A percentile compares a stretch with the other conserved stretches of the same genome.
Conservation (phyloP, 2,797 vertebrate genomes). For the Anguilla anguilla region DNA sequence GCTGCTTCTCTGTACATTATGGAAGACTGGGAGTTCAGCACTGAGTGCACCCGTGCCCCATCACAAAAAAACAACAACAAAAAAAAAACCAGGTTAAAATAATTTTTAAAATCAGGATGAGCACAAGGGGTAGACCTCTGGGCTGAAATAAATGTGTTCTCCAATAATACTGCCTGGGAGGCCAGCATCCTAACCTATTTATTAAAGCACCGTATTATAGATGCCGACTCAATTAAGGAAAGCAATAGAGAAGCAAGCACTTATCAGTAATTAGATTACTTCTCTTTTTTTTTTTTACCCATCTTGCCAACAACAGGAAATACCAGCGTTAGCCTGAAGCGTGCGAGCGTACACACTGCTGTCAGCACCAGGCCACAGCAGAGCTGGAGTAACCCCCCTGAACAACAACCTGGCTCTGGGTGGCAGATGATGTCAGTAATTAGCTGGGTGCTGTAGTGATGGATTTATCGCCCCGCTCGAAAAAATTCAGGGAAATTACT, state of each 20-base stretch:
- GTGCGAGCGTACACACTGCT: constrained; percentile 34
- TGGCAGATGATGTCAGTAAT: constrained; percentile 35
- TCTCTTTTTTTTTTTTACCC: constrained; percentile 28
- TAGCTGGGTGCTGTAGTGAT: constrained; percentile 29
- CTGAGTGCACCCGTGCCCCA: constrained; percentile 39
- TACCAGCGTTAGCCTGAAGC: constrained; percentile 48
- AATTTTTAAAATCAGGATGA: constrained; percentile 47
- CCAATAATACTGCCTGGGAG: constrained; percentile 56
- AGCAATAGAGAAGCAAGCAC: constrained; percentile 65
- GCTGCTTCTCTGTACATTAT: not conserved
- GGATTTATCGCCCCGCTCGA: constrained; percentile 17
- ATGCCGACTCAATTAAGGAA: constrained; percentile 58
- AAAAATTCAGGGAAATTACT: constrained; percentile 12
- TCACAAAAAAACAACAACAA: too few relatives aligned
- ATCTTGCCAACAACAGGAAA: constrained; percentile 45
- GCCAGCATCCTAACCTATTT: constrained; percentile 58
- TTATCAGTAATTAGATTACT: constrained; percentile 65
- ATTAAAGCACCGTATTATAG: constrained; percentile 67
- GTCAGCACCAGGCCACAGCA: constrained; percentile 7
- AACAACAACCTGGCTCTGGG: constrained; percentile 15
- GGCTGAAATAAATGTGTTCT: constrained; percentile 66
- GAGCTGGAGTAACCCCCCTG: not conserved
- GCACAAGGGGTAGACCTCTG: constrained; percentile 41
- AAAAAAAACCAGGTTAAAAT: not conserved
- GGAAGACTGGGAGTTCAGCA: constrained; percentile 37